Conservation (phyloP, 1,140 invertebrate genomes). For the Agrypnia vestita region DNA sequence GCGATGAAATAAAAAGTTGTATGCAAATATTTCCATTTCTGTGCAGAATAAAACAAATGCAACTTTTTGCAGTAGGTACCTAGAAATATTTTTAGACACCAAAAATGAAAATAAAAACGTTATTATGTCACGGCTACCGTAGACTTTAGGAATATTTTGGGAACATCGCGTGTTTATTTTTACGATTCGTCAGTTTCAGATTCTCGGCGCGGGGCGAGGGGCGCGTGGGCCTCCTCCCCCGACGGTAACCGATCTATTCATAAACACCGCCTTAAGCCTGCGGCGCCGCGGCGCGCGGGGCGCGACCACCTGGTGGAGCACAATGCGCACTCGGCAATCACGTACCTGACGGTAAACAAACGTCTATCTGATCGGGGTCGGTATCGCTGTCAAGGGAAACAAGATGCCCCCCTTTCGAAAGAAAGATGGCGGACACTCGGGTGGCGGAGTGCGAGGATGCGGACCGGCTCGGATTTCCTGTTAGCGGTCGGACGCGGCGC, state of each 20-base stretch:
- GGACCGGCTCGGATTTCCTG: conserved; percentile 43
- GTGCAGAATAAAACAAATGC: no score
- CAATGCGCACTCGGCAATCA: conserved; percentile 34
- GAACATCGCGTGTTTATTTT: conserved; percentile 56
- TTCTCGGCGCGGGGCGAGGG: conserved; percentile 20
- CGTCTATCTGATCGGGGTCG: conserved; percentile 45
- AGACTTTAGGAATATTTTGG: conserved; percentile 54
- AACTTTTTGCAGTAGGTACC: background rate
- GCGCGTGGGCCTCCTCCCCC: background rate
- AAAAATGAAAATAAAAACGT: conserved; percentile 45
- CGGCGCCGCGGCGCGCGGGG: no score
- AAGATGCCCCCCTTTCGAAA: background rate
- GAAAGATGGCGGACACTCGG: conserved; percentile 40
- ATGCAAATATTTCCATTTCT: no score
- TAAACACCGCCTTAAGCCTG: conserved; percentile 27
- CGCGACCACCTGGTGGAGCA: background rate
- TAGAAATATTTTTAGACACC: conserved; percentile 18
- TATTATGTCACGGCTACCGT: conserved; percentile 59
- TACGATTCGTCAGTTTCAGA: conserved; percentile 49
- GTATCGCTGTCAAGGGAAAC: background rate
- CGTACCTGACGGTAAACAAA: conserved; percentile 51
- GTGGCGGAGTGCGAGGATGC: background rate
- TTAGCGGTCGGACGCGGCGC: conserved; percentile 3
- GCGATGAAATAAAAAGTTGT: no score
- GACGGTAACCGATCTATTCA: conserved; percentile 39